A percentile compares a stretch with the other conserved stretches of the same genome.
phyloP scores from a whole-genome alignment of 2,113 vertebrate species.

The Amia ocellicauda region DNA sequence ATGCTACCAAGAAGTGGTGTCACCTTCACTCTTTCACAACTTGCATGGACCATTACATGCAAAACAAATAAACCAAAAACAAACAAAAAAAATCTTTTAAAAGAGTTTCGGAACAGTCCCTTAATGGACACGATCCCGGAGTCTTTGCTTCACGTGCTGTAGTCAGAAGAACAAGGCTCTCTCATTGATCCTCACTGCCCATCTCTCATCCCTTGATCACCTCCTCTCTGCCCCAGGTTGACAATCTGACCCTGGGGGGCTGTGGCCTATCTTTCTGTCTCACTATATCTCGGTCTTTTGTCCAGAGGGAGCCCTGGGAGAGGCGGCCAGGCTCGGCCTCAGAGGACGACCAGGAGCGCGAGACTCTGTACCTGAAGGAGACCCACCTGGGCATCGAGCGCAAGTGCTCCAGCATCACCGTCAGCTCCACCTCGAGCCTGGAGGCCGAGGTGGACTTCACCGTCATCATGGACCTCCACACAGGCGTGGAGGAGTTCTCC shows the following conservation, averaged over 20 bases:
- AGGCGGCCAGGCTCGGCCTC: slow-evolving; percentile 41
- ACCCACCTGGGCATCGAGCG: slow-evolving; percentile 87
- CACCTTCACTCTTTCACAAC: neutral
- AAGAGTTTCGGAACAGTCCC: neutral
- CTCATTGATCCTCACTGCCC: slow-evolving; percentile 11
- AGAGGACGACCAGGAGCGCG: slow-evolving; percentile 86
- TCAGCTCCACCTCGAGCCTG: slow-evolving; percentile 92
- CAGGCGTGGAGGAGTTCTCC: slow-evolving; percentile 79
- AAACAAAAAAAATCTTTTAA: no score
- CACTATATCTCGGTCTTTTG: slow-evolving; percentile 32
- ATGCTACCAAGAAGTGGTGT: neutral
- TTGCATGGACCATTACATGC: slow-evolving; percentile 12
- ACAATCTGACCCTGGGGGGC: slow-evolving; percentile 11
- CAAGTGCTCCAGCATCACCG: slow-evolving; percentile 93
- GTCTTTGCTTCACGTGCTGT: neutral
- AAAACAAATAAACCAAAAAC: neutral
- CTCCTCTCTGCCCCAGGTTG: slow-evolving; percentile 21
- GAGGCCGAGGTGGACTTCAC: slow-evolving; percentile 95
- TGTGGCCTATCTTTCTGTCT: slow-evolving; percentile 8
- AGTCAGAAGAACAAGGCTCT: neutral
- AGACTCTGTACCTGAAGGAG: slow-evolving; percentile 79
- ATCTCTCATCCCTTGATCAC: slow-evolving; percentile 34
- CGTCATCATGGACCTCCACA: slow-evolving; percentile 80
- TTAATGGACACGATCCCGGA: neutral
- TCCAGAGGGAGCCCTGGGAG: slow-evolving; percentile 58